phyloP scores from a whole-genome alignment of 2,797 vertebrate genomes.

The Champsocephalus esox region DNA sequence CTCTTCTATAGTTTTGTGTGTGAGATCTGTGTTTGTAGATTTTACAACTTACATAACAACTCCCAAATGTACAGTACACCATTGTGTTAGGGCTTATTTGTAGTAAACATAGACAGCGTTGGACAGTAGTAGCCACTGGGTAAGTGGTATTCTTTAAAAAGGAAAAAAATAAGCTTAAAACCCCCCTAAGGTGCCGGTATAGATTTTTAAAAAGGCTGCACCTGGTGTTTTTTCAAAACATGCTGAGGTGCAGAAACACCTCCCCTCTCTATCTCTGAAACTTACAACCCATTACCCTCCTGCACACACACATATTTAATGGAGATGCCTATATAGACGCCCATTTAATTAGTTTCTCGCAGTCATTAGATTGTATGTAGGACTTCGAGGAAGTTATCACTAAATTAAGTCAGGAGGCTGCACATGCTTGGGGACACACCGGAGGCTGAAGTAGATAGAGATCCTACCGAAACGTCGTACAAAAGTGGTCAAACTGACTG shows the following conservation, averaged over 20 bases:
- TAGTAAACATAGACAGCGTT: conserved; percentile 39
- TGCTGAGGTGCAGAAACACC: conserved; percentile 56
- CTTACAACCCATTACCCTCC: conserved; percentile 36
- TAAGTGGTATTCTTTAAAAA: conserved; percentile 32
- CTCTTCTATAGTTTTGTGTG: conserved; percentile 4
- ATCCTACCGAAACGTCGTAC: conserved; percentile 16
- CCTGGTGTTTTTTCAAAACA: conserved; percentile 66
- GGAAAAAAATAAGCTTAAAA: conserved; percentile 50
- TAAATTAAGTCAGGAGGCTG: conserved; percentile 46
- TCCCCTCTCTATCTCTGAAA: conserved; percentile 22
- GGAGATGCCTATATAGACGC: conserved; percentile 13
- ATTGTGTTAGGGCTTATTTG: conserved; percentile 44
- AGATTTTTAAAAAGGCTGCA: conserved; percentile 71
- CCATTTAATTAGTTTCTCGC: conserved; percentile 33
- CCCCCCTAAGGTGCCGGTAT: conserved; percentile 65
- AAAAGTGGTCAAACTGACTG: conserved; percentile 18
- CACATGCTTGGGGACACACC: conserved; percentile 37
- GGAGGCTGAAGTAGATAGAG: conserved; percentile 16
- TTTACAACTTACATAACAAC: conserved; percentile 10
- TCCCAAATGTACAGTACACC: conserved; percentile 30
- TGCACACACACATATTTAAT: background rate
- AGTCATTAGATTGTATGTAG: conserved; percentile 35
- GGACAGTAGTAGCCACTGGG: conserved; percentile 34
- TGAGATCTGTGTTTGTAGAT: conserved; percentile 22
- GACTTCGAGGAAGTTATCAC: conserved; percentile 27